Base-by-base conservation (phyloP, 2,797 vertebrate genomes). In the Spea hammondii region DNA sequence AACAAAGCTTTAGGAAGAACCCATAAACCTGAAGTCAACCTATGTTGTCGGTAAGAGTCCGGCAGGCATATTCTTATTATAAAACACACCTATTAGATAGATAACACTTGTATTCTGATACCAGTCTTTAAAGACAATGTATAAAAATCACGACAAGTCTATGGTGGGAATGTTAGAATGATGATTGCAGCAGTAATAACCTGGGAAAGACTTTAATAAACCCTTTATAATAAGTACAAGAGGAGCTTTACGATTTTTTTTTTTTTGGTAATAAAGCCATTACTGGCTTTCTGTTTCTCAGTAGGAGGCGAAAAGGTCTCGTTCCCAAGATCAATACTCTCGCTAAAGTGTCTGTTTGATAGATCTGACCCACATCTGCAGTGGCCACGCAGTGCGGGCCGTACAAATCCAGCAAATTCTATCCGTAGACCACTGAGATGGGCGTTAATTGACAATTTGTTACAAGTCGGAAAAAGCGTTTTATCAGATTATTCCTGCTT, bases 241-340 rank as follows among this genome's bases (percentile, higher is more conserved):
- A 59, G 17, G 68, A 76, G 73, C 17, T 17, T 17, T 17, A 17
- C 17, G 79, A 76, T 80, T 80, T 76, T 49, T 51, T 32, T 55
- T 62, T 70, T 72, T 80, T n/a, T n/a, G n/a, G 45, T 60, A 57
- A 76, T 71, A 66, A 76, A 76, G 79, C 79, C 49, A 76, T 80
- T 71, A 67, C 13, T 12, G 51, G 46, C 73, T 80, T 80, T 80
- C 73, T 80, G 72, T 67, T 60, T 50, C 79, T 66, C 74, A 51
- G 79, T 46, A 72, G 73, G 79, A 80, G 79, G 79, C 76, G 76
- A 60, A 76, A 54, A 60, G 9, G n/a, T 57, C 73, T 72, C 72
- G 79, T 71, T 60, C 70, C 66, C 49, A 55, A 72, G 76, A 80
- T 80, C 79, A 76, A 80, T 80, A 80, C 73, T 51, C 66, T 71